Percentiles rank a stretch among this genome's conserved stretches.
Evolutionary conservation across 2,797 vertebrate species (phyloP).

Genomic region (Ctenopoma multispine): DNA sequence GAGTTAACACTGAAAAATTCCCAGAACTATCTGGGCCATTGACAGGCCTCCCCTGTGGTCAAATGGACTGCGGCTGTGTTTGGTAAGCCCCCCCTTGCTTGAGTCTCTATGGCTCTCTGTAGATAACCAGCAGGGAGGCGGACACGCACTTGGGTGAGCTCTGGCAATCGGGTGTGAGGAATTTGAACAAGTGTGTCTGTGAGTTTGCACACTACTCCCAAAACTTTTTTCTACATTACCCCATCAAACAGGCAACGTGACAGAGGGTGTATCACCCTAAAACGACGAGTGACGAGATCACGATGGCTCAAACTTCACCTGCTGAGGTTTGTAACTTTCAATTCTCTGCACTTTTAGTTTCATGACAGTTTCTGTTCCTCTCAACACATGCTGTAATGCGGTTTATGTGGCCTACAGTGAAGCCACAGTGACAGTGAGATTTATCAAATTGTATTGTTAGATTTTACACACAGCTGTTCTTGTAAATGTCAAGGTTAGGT

Average conservation of each 20-base stretch:
- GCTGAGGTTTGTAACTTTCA: background rate
- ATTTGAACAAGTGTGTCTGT: constrained; percentile 56
- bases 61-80: constrained; percentile 75
- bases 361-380: background rate
- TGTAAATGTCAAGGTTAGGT: background rate
- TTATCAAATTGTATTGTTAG: no score
- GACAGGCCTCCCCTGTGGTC: constrained; percentile 85
- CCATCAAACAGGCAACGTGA: constrained; percentile 11
- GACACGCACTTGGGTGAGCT: constrained; percentile 55
- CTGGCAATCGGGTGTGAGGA: constrained; percentile 46
- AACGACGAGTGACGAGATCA: background rate
- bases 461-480: background rate
- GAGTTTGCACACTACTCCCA: constrained; percentile 36
- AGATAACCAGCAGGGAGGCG: constrained; percentile 73
- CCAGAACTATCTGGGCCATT: constrained; percentile 87
- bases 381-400: no score
- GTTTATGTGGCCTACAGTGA: no score
- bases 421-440: no score
- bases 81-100: constrained; percentile 45
- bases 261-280: background rate
- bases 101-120: constrained; percentile 54
- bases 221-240: constrained; percentile 27
- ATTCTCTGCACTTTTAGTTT: background rate
- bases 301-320: constrained; percentile 1
- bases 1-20: constrained; percentile 78